Evolutionary conservation across 2,797 vertebrate genomes (phyloP).

Genomic region (Neopelma chrysocephalum): DNA sequence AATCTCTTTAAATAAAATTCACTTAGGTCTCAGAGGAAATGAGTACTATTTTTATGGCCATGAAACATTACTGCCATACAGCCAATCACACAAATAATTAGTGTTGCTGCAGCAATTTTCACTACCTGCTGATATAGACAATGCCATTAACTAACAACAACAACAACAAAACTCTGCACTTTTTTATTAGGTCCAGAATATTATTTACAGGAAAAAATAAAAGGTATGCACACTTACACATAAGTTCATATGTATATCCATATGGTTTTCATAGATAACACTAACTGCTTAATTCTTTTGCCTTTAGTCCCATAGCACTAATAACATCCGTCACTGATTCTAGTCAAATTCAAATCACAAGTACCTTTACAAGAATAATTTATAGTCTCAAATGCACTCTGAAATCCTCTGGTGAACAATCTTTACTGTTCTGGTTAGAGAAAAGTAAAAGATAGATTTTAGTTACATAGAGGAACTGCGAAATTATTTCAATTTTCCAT

Average conservation of each 20-base stretch:
- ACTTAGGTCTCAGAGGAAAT: background rate
- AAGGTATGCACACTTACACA: background rate
- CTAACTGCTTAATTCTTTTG: background rate
- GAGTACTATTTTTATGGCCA: background rate
- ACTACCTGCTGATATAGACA: background rate
- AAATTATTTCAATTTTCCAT: background rate
- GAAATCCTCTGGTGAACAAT: background rate
- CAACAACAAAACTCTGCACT: background rate
- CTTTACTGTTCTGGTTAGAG: background rate
- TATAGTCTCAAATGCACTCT: background rate
- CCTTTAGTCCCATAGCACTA: background rate
- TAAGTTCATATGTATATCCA: background rate
- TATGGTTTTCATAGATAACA: background rate
- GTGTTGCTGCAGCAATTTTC: background rate
- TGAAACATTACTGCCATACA: background rate
- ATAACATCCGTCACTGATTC: background rate
- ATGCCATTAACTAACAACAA: background rate
- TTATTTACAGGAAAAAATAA: background rate
- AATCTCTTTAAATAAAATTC: background rate
- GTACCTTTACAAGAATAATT: background rate
- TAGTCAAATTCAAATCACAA: slow-evolving; percentile 9
- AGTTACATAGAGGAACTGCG: background rate
- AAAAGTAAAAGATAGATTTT: background rate
- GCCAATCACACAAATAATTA: background rate
- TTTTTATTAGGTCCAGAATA: background rate